Percentiles rank a stretch among this genome's conserved stretches.
Conservation (phyloP, 2,113 vertebrate species). For the Noctilio leporinus region DNA sequence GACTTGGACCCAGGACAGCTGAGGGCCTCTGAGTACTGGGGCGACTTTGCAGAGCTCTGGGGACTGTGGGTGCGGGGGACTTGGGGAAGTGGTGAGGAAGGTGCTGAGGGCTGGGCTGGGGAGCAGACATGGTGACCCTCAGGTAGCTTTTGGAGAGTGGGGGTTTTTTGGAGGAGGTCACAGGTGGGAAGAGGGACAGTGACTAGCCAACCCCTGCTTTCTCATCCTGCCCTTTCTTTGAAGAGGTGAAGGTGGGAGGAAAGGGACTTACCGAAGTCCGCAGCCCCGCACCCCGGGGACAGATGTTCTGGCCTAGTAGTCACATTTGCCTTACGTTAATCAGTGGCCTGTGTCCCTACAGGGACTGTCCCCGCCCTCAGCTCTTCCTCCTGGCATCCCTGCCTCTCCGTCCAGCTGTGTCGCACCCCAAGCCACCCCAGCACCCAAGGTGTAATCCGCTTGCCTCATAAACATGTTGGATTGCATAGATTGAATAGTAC, state of each 20-base stretch:
- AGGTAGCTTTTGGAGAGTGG: rapidly evolving
- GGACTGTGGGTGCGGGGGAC: rapidly evolving
- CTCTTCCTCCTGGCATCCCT: not conserved
- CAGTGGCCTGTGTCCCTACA: rapidly evolving
- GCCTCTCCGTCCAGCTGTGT: no score
- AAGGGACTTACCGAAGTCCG: rapidly evolving
- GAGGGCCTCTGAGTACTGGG: not conserved
- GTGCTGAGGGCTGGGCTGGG: no score
- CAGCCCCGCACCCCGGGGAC: not conserved
- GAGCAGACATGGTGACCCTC: rapidly evolving
- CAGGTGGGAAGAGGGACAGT: not conserved
- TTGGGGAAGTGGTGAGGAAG: rapidly evolving
- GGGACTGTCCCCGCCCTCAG: not conserved
- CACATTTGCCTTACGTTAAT: rapidly evolving
- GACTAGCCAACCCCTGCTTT: not conserved
- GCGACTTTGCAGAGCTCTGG: no score
- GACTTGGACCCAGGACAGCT: not conserved
- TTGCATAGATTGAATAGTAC: constrained; percentile 26
- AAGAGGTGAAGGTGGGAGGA: not conserved
- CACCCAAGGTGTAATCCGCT: not conserved
- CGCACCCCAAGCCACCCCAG: rapidly evolving
- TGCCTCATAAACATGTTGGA: not conserved
- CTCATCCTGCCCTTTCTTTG: no score
- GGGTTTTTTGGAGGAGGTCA: not conserved
- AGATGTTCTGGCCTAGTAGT: not conserved